Conservation (phyloP, 2,797 vertebrate genomes). For the Sebastes kiyomatsui region DNA sequence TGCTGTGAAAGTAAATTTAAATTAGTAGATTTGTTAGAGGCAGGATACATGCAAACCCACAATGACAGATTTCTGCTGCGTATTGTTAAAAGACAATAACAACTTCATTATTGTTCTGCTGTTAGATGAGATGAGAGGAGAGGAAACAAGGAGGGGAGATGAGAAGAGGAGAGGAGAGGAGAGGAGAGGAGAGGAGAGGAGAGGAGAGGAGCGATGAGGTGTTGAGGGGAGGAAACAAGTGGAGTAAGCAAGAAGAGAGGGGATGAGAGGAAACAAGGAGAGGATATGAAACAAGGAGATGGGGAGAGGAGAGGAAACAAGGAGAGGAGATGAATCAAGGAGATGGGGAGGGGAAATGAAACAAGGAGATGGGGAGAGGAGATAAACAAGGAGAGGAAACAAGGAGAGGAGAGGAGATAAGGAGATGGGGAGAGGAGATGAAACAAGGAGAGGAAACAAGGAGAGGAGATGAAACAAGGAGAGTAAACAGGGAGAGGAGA, state of each 20-base stretch:
- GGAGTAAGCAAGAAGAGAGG: no score
- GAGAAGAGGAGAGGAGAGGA: no score
- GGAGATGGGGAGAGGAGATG: no score
- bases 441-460: no score
- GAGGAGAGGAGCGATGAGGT: no score
- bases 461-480: neutral
- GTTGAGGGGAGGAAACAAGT: no score
- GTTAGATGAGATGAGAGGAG: neutral
- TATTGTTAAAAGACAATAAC: neutral
- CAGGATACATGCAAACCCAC: constrained; percentile 27
- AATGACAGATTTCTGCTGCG: neutral
- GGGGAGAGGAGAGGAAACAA: neutral
- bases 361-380: neutral
- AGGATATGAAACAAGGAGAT: no score
- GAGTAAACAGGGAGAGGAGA: no score
- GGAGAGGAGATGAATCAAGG: neutral
- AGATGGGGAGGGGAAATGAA: neutral
- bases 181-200: no score
- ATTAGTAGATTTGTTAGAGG: constrained; percentile 11
- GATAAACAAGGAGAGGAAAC: neutral
- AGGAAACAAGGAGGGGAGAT: no score
- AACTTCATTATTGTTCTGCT: neutral
- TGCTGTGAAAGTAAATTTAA: constrained; percentile 29
- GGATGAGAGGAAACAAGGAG: no score
- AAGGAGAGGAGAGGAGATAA: neutral